Percentiles rank a stretch among this genome's conserved stretches.
These are phyloP conservation scores for Drosophila rellima DNA, from an alignment of 2,888 invertebrate species.

Conservation along the genomic window DNA sequence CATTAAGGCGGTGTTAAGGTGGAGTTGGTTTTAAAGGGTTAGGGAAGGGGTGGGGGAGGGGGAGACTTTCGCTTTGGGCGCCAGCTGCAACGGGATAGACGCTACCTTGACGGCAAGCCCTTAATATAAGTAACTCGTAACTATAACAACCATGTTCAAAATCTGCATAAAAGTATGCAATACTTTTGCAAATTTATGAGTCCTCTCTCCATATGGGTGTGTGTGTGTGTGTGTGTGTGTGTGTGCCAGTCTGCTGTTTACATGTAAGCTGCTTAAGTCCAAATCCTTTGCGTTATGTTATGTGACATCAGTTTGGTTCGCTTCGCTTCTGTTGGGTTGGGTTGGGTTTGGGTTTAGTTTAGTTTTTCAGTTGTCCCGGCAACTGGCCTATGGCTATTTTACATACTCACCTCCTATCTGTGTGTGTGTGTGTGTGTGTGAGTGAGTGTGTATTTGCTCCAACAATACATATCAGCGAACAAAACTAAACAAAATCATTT, in stretches of 20 bases:
- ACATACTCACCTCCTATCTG: constrained; percentile 38
- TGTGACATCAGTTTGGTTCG: constrained; percentile 46
- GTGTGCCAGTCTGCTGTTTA: constrained; percentile 52
- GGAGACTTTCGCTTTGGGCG: constrained; percentile 23
- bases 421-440: not conserved
- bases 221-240: constrained; percentile 4
- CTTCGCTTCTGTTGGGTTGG: constrained; percentile 33
- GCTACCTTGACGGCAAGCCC: constrained; percentile 43
- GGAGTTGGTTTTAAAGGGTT: not conserved
- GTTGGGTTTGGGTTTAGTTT: constrained; percentile 32
- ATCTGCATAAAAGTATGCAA: constrained; percentile 76
- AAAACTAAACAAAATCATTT: constrained; percentile 75
- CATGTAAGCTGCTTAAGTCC: constrained; percentile 74
- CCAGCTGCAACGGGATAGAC: constrained; percentile 59
- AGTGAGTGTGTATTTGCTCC: constrained; percentile 22
- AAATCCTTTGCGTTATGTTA: constrained; percentile 78
- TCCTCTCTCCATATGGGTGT: not conserved
- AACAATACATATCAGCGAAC: constrained; percentile 47
- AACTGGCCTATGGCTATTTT: constrained; percentile 64
- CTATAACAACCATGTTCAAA: constrained; percentile 64
- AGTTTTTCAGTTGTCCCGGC: constrained; percentile 52
- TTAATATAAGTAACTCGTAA: constrained; percentile 30
- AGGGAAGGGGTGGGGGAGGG: too few species aligned
- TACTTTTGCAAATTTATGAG: constrained; percentile 37
- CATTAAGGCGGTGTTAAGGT: constrained; percentile 6